Conservation (phyloP, 2,113 vertebrate genomes). For the Calypte anna region DNA sequence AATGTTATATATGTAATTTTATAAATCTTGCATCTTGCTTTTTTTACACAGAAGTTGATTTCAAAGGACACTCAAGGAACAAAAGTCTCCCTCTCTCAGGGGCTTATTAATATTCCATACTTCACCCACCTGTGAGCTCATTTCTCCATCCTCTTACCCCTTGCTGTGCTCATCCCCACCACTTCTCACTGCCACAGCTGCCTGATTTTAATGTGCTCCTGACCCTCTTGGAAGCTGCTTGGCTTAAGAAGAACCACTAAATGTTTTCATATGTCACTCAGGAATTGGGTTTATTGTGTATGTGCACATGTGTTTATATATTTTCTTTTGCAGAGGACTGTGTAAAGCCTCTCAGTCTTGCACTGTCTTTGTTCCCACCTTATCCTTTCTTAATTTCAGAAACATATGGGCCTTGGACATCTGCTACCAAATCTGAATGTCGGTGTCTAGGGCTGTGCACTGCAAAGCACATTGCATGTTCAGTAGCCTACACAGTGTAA, state of each 20-base stretch:
- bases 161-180: constrained; percentile 1
- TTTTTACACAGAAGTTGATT: neutral
- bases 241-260: neutral
- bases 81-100: neutral
- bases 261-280: neutral
- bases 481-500: neutral
- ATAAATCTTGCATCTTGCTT: neutral
- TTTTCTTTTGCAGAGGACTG: neutral
- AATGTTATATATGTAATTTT: neutral
- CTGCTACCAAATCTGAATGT: neutral
- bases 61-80: neutral
- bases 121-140: neutral
- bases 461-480: neutral
- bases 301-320: neutral
- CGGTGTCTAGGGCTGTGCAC: neutral
- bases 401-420: neutral
- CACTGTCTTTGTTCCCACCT: neutral
- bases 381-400: neutral
- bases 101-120: neutral
- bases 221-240: neutral
- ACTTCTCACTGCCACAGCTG: neutral
- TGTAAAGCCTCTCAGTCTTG: neutral
- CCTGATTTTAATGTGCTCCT: constrained; percentile 39
- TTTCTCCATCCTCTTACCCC: neutral
- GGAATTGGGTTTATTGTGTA: fast-evolving